A percentile compares a stretch with the other conserved stretches of the same genome.
These are phyloP conservation scores for Trialeurodes vaporariorum DNA, from an alignment of 1,140 invertebrate genomes.

Conservation along the genomic window DNA sequence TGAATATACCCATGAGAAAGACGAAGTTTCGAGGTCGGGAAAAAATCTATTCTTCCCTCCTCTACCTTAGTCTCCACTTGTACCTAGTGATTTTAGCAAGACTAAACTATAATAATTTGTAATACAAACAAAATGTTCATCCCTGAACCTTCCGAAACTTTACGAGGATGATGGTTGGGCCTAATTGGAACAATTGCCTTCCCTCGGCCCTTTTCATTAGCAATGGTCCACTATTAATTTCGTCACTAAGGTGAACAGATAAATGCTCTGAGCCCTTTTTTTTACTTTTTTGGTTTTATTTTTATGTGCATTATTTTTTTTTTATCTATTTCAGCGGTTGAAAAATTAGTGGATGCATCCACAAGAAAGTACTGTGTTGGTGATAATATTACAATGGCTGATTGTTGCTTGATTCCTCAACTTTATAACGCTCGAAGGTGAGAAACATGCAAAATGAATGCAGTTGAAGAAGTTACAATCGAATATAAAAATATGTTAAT, in stretches of 20 bases:
- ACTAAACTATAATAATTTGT: too few species aligned
- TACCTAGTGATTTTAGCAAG: too few species aligned
- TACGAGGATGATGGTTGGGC: not conserved
- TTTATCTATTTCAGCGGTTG: constrained; percentile 37
- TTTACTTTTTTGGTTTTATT: not conserved
- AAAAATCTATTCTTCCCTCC: too few species aligned
- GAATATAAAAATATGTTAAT: not conserved
- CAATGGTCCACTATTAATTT: not conserved
- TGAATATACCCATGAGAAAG: too few species aligned
- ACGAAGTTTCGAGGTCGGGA: too few species aligned
- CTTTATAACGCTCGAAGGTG: constrained; percentile 76
- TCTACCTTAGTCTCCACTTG: too few species aligned
- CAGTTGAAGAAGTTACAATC: constrained; percentile 39
- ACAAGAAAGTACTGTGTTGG: constrained; percentile 88
- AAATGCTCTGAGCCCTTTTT: not conserved
- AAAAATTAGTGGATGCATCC: constrained; percentile 64
- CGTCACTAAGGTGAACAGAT: not conserved
- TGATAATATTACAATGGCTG: constrained; percentile 82
- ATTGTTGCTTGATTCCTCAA: constrained; percentile 88
- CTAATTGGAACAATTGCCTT: not conserved
- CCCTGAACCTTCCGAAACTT: not conserved
- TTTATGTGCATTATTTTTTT: not conserved
- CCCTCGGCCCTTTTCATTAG: not conserved
- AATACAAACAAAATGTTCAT: too few species aligned
- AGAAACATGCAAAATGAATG: constrained; percentile 34